A percentile compares a stretch with the other conserved stretches of the same genome.
These are phyloP conservation scores for Euwallacea similis DNA, from an alignment of 1,140 invertebrate genomes.

Conservation along the genomic window DNA sequence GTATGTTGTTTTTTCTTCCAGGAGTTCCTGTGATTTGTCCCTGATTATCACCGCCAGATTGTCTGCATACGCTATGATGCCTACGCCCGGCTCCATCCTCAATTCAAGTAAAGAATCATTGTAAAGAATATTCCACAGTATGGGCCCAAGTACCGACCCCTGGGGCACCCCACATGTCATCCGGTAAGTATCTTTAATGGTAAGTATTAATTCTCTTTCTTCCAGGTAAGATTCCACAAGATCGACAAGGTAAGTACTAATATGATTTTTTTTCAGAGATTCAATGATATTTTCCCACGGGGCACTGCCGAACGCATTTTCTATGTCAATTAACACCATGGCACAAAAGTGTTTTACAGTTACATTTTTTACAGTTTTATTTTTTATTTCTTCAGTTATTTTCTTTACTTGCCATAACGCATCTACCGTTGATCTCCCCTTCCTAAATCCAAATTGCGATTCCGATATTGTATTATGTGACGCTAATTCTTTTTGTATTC, in stretches of 20 bases:
- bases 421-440: neutral
- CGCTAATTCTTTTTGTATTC: neutral
- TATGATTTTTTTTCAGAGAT: neutral
- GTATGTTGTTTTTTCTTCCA: neutral
- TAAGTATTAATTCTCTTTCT: neutral
- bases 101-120: neutral
- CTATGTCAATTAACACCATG: neutral
- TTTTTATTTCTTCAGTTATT: neutral
- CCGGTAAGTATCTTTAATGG: neutral
- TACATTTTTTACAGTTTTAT: neutral
- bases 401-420: neutral
- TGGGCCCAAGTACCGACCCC: slow-evolving; percentile 13
- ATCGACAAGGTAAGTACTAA: neutral
- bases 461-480: neutral
- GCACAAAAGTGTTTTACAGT: neutral
- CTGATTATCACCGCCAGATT: slow-evolving; percentile 7
- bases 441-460: neutral
- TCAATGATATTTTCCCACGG: neutral
- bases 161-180: slow-evolving; percentile 11
- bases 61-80: neutral
- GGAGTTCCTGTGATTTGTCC: neutral
- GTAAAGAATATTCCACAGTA: neutral
- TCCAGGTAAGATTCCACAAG: neutral
- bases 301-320: neutral
- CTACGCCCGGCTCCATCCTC: neutral